phyloP scores from a whole-genome alignment of 2,888 invertebrate species.

The Anaspis maculata region DNA sequence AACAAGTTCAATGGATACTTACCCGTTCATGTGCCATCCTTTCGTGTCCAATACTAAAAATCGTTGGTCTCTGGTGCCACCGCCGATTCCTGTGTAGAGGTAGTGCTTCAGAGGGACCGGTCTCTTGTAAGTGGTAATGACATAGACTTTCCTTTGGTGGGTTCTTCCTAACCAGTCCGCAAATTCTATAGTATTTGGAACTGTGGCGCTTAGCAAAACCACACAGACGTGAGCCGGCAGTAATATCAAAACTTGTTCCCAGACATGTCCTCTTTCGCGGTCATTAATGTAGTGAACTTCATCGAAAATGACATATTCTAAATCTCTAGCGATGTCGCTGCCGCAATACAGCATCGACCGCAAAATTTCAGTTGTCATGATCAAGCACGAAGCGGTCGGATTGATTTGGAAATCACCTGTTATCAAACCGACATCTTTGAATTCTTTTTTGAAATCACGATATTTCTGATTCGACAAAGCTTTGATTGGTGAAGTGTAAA shows the following conservation, averaged over 20 bases:
- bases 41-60: conserved; percentile 74
- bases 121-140: conserved; percentile 85
- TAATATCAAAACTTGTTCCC: conserved; percentile 96
- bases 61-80: conserved; percentile 64
- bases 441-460: conserved; percentile 88
- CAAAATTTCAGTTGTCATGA: conserved; percentile 99
- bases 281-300: conserved; percentile 98
- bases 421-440: conserved; percentile 86
- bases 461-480: conserved; percentile 99
- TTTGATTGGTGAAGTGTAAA: conserved; percentile 98
- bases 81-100: conserved; percentile 77
- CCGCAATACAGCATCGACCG: conserved; percentile 95
- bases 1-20: too few relatives aligned
- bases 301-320: conserved; percentile 98
- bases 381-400: conserved; percentile 85
- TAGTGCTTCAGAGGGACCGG: conserved; percentile 95
- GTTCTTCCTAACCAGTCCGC: conserved; percentile 89
- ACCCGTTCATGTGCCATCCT: conserved; percentile 64
- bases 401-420: conserved; percentile 96
- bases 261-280: conserved; percentile 83
- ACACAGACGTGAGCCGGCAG: conserved; percentile 91
- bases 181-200: conserved; percentile 93
- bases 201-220: conserved; percentile 95
- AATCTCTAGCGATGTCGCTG: conserved; percentile 85
- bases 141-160: conserved; percentile 81